Base-by-base conservation (phyloP, 2,888 invertebrate genomes). In the Tortrix viridana region DNA sequence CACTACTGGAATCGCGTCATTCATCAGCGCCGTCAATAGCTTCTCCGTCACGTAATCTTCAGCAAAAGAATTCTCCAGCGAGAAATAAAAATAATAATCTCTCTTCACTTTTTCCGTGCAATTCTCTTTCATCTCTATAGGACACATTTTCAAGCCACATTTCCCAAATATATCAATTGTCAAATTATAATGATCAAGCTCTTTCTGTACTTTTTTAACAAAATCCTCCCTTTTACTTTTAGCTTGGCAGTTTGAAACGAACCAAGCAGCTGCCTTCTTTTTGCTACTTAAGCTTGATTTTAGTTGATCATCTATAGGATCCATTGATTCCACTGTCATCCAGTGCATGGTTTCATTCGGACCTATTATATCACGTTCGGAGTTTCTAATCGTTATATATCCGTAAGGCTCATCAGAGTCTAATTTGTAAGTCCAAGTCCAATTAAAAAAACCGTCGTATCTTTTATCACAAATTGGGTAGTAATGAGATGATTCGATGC, bases 21-120 rank as follows among this genome's bases (percentile, higher is more conserved):
- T 72, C 26, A 80, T 69, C 37, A 88, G 71, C 1, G 79, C 78
- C 41, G 75, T 66, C 19, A 86, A 65, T 58, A 88, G 53, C 66
- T 88, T 88, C 67, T 88, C 88, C 2, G 88, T 87, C 0, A 87
- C 87, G 52, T 86, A 87, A 67, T 87, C 86, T 55, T 79, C 76
- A 32, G 74, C 74, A 6, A 82, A 75, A 0, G 87, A 80, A 65
- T 86, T 87, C 65, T 88, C 87, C 55, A 88, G 84, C 0, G 86
- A 74, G 7, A 88, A 73, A 69, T 86, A 88, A 60, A 88, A 88
- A 66, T 79, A 85, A 67, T 87, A 86, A 55, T 41, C 5, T n/a
- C 22, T 16, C 55, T 78, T 70, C 1, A 87, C 61, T 49, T 75
- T 69, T n/a, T 71, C 64, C 22, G 77, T 64, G 60, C 86, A 86